These are phyloP conservation scores for Sarcophaga variegata DNA, from an alignment of 2,888 invertebrate genomes.

Conservation along the genomic window DNA sequence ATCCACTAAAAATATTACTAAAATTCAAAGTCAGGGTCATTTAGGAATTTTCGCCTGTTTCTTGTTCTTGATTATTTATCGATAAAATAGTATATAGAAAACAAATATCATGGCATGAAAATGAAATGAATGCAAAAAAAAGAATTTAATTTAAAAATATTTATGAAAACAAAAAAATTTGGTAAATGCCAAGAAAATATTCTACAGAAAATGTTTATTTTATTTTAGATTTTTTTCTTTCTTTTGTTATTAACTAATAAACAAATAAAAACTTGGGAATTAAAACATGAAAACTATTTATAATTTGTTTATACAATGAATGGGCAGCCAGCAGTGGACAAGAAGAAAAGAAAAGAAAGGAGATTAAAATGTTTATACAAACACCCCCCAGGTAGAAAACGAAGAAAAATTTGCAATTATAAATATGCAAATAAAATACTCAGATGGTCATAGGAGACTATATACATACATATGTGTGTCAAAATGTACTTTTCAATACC, in stretches of 20 bases:
- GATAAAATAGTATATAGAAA: constrained; percentile 21
- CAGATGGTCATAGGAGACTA: neutral
- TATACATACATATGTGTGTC: no score
- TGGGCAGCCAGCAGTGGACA: neutral
- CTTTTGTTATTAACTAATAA: constrained; percentile 5
- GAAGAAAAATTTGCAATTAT: neutral
- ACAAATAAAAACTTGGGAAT: constrained; percentile 18
- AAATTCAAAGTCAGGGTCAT: constrained; percentile 38
- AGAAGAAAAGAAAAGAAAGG: neutral
- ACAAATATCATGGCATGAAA: neutral
- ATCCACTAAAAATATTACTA: neutral
- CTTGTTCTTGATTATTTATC: neutral
- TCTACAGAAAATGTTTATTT: constrained; percentile 3
- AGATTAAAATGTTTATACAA: neutral
- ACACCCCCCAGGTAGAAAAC: no score
- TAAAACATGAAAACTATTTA: constrained; percentile 24
- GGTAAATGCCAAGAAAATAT: neutral
- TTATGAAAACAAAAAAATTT: constrained; percentile 26
- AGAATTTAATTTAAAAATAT: neutral
- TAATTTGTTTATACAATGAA: constrained; percentile 8
- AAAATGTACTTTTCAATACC: no score
- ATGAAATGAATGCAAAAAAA: neutral
- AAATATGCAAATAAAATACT: neutral
- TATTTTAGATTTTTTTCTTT: neutral
- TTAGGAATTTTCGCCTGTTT: neutral